These are phyloP conservation scores for Drosophila tripunctata DNA, from an alignment of 2,888 invertebrate genomes.

Conservation along the genomic window DNA sequence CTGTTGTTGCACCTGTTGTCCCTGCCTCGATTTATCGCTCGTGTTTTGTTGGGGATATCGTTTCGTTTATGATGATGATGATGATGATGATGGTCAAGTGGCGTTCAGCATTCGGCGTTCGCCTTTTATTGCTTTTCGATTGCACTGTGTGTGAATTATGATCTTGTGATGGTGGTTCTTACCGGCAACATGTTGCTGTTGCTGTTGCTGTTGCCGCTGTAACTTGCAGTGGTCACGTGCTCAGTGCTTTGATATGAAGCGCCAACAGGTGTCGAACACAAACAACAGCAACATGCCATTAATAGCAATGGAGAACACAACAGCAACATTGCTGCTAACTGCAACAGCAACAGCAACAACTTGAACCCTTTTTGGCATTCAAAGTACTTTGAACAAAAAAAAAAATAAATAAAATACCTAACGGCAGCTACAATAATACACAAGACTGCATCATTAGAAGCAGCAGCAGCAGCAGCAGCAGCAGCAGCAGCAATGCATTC, in stretches of 20 bases:
- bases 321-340: constrained; percentile 8
- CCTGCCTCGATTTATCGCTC: constrained; percentile 63
- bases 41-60: constrained; percentile 45
- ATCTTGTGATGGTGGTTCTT: constrained; percentile 37
- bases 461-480: constrained; percentile 17
- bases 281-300: constrained; percentile 14
- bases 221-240: constrained; percentile 56
- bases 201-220: constrained; percentile 30
- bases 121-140: constrained; percentile 58
- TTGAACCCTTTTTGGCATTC: constrained; percentile 14
- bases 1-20: constrained; percentile 60
- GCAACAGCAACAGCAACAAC: constrained; percentile 1
- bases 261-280: constrained; percentile 53
- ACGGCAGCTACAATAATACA: constrained; percentile 36
- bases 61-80: constrained; percentile 47
- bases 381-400: neutral
- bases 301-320: constrained; percentile 2
- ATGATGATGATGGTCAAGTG: constrained; percentile 35
- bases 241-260: constrained; percentile 60
- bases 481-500: constrained; percentile 23
- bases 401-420: constrained; percentile 11
- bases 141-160: constrained; percentile 67
- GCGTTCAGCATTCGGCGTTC: constrained; percentile 35
- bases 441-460: constrained; percentile 46
- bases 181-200: constrained; percentile 46